Evolutionary conservation across 1,140 invertebrate genomes (phyloP).

Genomic region (Neocloeon triangulifer): DNA sequence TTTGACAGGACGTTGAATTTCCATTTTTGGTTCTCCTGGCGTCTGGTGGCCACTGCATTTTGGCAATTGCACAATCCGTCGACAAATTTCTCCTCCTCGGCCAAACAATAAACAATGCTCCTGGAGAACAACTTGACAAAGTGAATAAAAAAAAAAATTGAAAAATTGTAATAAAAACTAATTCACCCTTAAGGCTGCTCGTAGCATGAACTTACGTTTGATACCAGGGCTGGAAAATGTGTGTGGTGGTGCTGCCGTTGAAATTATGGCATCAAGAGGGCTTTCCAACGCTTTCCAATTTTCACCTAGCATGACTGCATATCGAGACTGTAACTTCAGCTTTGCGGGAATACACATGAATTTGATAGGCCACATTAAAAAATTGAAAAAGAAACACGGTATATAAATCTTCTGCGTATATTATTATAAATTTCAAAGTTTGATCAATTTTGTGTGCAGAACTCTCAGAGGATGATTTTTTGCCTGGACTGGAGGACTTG

Average conservation of each 20-base stretch:
- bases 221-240: conserved; percentile 44
- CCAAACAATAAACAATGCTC: conserved; percentile 55
- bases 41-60: conserved; percentile 78
- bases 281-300: conserved; percentile 44
- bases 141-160: conserved; percentile 17
- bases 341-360: conserved; percentile 49
- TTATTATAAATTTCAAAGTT: conserved; percentile 1
- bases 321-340: conserved; percentile 63
- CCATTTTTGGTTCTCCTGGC: conserved; percentile 77
- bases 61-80: conserved; percentile 51
- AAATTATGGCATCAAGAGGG: conserved; percentile 48
- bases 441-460: conserved; percentile 14
- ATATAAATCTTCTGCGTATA: conserved; percentile 9
- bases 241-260: conserved; percentile 68
- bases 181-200: conserved; percentile 27
- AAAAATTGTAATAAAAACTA: not conserved
- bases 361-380: conserved; percentile 23
- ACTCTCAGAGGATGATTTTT: conserved; percentile 34
- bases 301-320: conserved; percentile 27
- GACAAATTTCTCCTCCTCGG: conserved; percentile 63
- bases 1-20: conserved; percentile 39
- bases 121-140: conserved; percentile 83
- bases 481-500: conserved; percentile 59
- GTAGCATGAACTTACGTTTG: conserved; percentile 64
- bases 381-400: conserved; percentile 33